Evolutionary conservation across 2,797 vertebrate species (phyloP), one percentile per base, ranked within the genome.

Genomic region (Mus caroli): DNA sequence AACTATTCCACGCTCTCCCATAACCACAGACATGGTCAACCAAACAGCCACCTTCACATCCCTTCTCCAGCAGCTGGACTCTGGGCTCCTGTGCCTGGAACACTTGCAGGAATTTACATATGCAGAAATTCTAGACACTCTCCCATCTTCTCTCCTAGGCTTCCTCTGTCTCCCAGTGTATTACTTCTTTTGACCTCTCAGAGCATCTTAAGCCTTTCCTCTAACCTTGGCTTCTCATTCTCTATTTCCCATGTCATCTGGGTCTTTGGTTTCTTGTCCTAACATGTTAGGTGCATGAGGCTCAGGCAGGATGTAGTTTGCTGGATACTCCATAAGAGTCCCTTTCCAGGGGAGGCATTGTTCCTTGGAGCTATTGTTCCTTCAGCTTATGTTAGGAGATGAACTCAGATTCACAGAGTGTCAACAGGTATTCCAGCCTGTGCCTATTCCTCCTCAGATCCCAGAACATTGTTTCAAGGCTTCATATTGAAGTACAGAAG

Each of bases 191-290:
- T 91, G 97, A 73, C 92, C 71, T 71, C 75, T 71, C 71, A 87
- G 89, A 91, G 86, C 71, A 94, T 82, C 58, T 84, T 73, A 94
- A 96, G 43, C 9, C 64, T 95, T 91, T 69, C 87, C 15, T 46
- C 20, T 4, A 88, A 90, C 6, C 24, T 93, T 78, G 94, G 50
- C 52, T 77, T 88, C 64, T 88, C 46, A 77, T 62, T 50, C 22
- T 76, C 17, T 37, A 86, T 75, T 97, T n/a, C 8, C 40, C 31
- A 11, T 71, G 52, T 69, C 58, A 31, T 90, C 87, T 89, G 26
- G 19, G 83, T 73, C 85, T 93, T 92, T 94, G 58, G 90, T 89
- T 58, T 94, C 54, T 91, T 79, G 20, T 88, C 73, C 58, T 94
- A 62, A 77, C 85, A 46, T 75, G 54, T 85, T 85, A 85, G 31